Base-by-base conservation (phyloP, 2,888 invertebrate genomes). In the Drosophila imparisetae region DNA sequence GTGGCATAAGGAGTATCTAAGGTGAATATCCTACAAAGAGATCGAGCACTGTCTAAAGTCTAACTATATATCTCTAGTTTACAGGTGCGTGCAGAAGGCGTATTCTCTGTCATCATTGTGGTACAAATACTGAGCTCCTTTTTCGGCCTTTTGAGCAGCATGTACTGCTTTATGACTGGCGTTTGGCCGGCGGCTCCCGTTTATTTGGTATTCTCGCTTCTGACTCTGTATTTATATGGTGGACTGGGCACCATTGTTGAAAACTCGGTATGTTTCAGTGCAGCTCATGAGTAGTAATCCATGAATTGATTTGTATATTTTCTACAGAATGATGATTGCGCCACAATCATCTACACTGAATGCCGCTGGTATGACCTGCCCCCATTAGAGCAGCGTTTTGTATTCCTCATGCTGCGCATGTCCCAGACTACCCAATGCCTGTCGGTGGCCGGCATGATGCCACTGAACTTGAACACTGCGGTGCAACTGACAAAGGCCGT, bases 311-410 rank as follows among this genome's bases (percentile, higher is more conserved):
- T 24, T 50, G 13, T 21, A 1, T 38, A 2, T 21, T 15, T 3
- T n/a, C 50, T 21, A 3, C 15, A 88, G 87, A 88, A 89, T 42
- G 83, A 89, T 1, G 78, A 76, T 4, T 72, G 80, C n/a, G 49
- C 50, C 15, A 24, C 29, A 15, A 45, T 65, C 11, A 81, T 90
- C 11, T 90, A 90, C 61, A 59, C 75, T 0, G 60, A 76, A n/a
- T 83, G 76, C 24, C 27, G 75, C 11, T 90, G 91, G 84, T 87
- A 86, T 34, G 72, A 75, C 34, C 67, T 91, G 45, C 72, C 89
- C 0, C 36, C 60, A 6, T 15, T 32, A 1, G 79, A 86, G 61
- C 82, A 80, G 49, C 83, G 81, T 24, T 54, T 83, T 42, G 6
- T 90, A 15, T 57, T 83, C 11, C 54, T 80, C 2, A 90, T 90